Base-by-base conservation (phyloP, 2,888 invertebrate species). In the Tachina grossa region DNA sequence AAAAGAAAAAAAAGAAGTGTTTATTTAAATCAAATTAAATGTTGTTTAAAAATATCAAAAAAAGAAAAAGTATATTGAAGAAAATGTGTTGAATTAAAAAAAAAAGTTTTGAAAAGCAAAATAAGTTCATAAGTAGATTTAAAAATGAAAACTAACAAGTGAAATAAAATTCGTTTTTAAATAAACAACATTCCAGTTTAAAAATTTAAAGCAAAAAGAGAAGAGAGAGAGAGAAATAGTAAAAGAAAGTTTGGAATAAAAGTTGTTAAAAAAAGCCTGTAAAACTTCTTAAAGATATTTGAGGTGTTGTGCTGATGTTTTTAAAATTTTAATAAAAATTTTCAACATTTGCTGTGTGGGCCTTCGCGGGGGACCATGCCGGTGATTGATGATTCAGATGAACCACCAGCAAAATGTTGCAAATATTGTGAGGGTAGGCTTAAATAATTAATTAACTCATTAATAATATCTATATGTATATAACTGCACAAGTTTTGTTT, bases 321-420 rank as follows among this genome's bases (percentile, higher is more conserved):
- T 87, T 87, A 87, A 82, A 86, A 86, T 69, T 83, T 61, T 77
- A 66, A 87, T 76, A 66, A 66, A 83, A 66, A 83, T 53, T 87
- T 63, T 83, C 77, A 83, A 76, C 85, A 61, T 83, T 88, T 87
- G 87, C 87, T 87, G 89, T 89, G 91, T 91, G 91, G 90, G 90
- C 91, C 90, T 88, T 89, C 88, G 89, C 83, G 85, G 85, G 79
- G 83, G 83, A 93, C 92, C 92, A 94, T 94, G 94, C 94, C 94
- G 94, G 94, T 94, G 93, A 94, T 94, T 93, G 94, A 94, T 93
- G 94, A 94, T 93, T 93, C 93, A 93, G 95, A 94, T 94, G 95
- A 95, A 94, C 96, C 96, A 94, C 96, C 96, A 95, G 96, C 96
- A 94, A 97, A 97, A 94, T 96, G 97, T 95, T 97, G 97, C 96